Evolutionary conservation across 64 coral and sea anemone genomes (phyloP), one percentile per base, ranked within the genome.

Genomic region (Montipora capricornis): DNA sequence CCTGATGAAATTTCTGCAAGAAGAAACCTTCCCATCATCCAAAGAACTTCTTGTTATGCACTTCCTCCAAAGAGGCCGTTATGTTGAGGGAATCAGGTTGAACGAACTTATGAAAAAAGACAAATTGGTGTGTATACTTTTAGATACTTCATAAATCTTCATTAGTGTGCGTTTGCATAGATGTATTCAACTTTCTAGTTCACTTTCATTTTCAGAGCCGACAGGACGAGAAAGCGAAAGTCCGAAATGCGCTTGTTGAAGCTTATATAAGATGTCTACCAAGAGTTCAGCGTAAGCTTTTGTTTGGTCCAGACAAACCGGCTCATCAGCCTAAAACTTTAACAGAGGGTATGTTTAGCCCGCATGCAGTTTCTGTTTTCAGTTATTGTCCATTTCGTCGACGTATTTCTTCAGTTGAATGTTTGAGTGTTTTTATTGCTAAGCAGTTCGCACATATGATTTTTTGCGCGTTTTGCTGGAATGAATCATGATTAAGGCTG

Each of bases 11-110:
- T 99, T 99, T 68, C 75, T 99, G 20, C 20, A 92, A 47, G 67
- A 96, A 55, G 93, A 87, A 58, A 85, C 94, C 20, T 85, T 87
- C 44, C 83, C 79, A 10, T 80, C 89, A 14, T 93, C 98, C 24
- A 91, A 86, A 47, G 98, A 99, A 50, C 92, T 99, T 0, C 89
- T 99, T 14, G 95, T 99, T 3, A 99, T 99, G 98, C 91, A 94
- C 19, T 94, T 92, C 62, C 92, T 99, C 13, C 98, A 99, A 60
- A 77, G 80, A 64, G 97, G 97, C 14, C 77, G 94, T 24, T 96
- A 96, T 66, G 90, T 99, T 0, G 94, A 99, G 44, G 97, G 94
- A 8, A 96, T 98, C 78, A 91, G 97, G 26, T 77, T 98, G 0
- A 98, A 98, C 22, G 97, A 98, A 67, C 13, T 77, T 51, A 78